Evolutionary conservation across 2,113 vertebrate genomes (phyloP), one percentile per base, ranked within the genome.

Genomic region (Xiphophorus hellerii): DNA sequence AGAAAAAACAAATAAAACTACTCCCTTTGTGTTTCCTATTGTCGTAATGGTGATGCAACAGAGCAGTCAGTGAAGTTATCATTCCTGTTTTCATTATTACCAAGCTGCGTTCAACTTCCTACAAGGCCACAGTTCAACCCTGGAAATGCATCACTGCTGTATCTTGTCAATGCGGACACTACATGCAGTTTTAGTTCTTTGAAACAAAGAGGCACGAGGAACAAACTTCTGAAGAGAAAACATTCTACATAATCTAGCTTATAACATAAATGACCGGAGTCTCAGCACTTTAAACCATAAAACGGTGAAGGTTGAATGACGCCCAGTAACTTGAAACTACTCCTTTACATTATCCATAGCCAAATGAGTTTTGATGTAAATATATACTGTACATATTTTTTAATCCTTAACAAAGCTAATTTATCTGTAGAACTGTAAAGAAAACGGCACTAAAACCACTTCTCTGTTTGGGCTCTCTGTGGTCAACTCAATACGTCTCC

Each of bases 1-100:
- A 63, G 27, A 42, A 13, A 37, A 71, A 27, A 51, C 15, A 20
- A 51, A 51, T 28, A 15, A 14, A 37, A 1, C 31, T 12, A 17
- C 33, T 25, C 30, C 25, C 17, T 28, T 51, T 60, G 1, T 69
- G 42, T 69, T 80, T 5, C 73, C 71, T 72, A 0, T 61, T 44
- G 35, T 69, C 1, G 25, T 44, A 64, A 61, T 66, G 54, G 61
- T 70, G 51, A 76, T n/a, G 62, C 29, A 65, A 77, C 62, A 71
- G n/a, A 25, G 3, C 14, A 0, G 2, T n/a, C 1, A 35, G 15
- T 48, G 27, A 17, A 61, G n/a, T 73, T 13, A 63, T 44, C 28
- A 68, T 72, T 84, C 64, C 62, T 79, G 80, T 78, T 87, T 75
- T 78, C 71, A 25, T 80, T 3, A n/a, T 58, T 67, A 58, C 35